Evolutionary conservation across 2,113 vertebrate genomes (phyloP).

Genomic region (Chelonoidis abingdonii): DNA sequence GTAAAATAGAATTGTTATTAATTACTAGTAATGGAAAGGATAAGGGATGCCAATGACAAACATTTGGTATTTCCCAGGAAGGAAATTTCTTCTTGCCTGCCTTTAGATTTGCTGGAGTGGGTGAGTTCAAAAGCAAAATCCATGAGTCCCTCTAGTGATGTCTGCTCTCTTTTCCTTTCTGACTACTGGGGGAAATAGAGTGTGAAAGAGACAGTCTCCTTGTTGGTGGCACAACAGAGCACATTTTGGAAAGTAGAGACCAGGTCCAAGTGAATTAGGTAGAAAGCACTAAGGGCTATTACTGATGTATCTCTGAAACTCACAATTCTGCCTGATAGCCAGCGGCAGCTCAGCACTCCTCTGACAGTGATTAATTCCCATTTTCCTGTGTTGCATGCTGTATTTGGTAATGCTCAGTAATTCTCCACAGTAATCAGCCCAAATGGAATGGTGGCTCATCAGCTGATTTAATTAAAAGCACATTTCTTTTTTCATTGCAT

Average conservation of each 20-base stretch:
- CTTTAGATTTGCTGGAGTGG: not conserved
- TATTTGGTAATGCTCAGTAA: slow-evolving; percentile 61
- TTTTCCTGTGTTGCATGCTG: slow-evolving; percentile 38
- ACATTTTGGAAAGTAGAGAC: not conserved
- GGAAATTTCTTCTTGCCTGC: not conserved
- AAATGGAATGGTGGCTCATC: slow-evolving; percentile 53
- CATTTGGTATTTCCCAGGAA: not conserved
- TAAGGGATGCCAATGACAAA: not conserved
- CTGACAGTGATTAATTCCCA: slow-evolving; percentile 48
- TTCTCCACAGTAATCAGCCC: slow-evolving; percentile 61
- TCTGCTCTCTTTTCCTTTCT: not conserved
- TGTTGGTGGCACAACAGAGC: not conserved
- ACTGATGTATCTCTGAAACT: not conserved
- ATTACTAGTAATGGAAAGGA: not conserved
- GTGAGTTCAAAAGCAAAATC: not conserved
- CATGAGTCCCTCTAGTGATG: not conserved
- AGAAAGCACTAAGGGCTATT: not conserved
- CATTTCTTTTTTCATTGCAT: slow-evolving; percentile 59
- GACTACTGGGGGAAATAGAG: not conserved
- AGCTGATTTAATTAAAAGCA: slow-evolving; percentile 74
- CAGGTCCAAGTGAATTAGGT: not conserved
- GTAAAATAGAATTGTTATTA: not conserved
- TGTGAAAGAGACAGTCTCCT: not conserved
- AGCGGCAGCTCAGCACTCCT: not conserved
- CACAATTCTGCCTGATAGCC: not conserved